phyloP scores from a whole-genome alignment of 2,113 vertebrate genomes.

The Spizaetus ornatus region DNA sequence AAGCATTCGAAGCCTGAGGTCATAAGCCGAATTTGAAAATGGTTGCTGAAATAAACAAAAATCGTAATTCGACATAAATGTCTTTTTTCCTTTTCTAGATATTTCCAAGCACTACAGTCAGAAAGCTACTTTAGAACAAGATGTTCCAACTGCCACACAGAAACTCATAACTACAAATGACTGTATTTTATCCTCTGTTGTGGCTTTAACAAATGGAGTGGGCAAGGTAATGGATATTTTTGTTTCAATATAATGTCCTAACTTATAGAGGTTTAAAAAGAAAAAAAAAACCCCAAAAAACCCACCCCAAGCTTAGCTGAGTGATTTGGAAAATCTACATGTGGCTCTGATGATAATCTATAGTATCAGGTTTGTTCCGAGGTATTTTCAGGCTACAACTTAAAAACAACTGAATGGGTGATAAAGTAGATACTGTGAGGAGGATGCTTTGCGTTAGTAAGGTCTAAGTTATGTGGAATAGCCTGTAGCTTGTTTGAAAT shows the following conservation, averaged over 20 bases:
- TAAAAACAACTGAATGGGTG: neutral
- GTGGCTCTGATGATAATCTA: neutral
- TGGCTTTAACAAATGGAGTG: slow-evolving; percentile 84
- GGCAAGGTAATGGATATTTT: slow-evolving; percentile 81
- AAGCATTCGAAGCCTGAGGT: neutral
- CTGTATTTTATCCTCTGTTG: slow-evolving; percentile 90
- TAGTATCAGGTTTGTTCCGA: neutral
- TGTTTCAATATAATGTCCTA: neutral
- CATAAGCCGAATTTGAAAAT: neutral
- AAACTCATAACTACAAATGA: slow-evolving; percentile 94
- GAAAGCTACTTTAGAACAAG: slow-evolving; percentile 89
- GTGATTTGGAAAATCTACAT: neutral
- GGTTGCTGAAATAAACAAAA: neutral
- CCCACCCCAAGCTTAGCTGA: neutral
- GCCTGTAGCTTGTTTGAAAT: neutral
- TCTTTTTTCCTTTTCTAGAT: slow-evolving; percentile 70
- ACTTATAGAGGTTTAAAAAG: neutral
- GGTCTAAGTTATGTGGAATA: neutral
- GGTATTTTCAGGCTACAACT: neutral
- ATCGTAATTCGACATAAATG: neutral
- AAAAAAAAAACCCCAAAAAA: too few relatives aligned
- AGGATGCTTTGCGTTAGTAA: neutral
- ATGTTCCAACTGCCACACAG: slow-evolving; percentile 90
- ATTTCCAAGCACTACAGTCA: slow-evolving; percentile 94
- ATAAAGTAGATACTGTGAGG: neutral